Evolutionary conservation across 2,113 vertebrate species (phyloP).

Genomic region (Alligator sinensis): DNA sequence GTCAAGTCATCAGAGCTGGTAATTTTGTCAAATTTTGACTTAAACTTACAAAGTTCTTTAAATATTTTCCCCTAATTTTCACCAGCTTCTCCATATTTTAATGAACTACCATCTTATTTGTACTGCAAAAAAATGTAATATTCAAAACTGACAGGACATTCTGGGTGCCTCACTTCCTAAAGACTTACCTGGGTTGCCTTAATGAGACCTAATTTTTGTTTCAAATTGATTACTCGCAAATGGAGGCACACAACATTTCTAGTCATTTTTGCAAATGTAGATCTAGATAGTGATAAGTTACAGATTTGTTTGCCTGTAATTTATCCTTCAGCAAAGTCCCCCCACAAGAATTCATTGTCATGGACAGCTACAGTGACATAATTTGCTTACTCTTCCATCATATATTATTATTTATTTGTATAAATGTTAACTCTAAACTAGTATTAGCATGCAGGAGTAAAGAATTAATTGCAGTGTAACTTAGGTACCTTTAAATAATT

Average conservation of each 20-base stretch:
- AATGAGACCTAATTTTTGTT: not conserved
- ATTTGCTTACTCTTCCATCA: too few species aligned
- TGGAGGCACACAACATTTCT: not conserved
- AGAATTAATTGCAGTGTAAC: not conserved
- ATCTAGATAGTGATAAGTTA: not conserved
- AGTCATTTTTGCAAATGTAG: not conserved
- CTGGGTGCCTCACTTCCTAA: too few species aligned
- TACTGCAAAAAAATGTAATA: too few species aligned
- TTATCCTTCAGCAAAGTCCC: too few species aligned
- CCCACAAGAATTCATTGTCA: too few species aligned
- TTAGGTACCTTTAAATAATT: not conserved
- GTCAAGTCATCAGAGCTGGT: not conserved
- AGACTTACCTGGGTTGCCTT: not conserved
- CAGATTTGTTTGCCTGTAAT: too few species aligned
- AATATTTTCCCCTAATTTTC: not conserved
- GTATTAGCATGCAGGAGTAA: not conserved
- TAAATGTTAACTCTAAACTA: not conserved
- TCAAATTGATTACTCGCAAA: not conserved
- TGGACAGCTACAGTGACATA: too few species aligned
- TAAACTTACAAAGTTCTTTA: not conserved
- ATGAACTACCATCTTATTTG: too few species aligned
- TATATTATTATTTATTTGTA: not conserved
- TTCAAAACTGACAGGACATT: too few species aligned
- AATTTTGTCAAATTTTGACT: conserved; percentile 10
- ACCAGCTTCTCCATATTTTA: not conserved